Conservation (phyloP, 2,888 invertebrate species). For the Limnephilus auricula region DNA sequence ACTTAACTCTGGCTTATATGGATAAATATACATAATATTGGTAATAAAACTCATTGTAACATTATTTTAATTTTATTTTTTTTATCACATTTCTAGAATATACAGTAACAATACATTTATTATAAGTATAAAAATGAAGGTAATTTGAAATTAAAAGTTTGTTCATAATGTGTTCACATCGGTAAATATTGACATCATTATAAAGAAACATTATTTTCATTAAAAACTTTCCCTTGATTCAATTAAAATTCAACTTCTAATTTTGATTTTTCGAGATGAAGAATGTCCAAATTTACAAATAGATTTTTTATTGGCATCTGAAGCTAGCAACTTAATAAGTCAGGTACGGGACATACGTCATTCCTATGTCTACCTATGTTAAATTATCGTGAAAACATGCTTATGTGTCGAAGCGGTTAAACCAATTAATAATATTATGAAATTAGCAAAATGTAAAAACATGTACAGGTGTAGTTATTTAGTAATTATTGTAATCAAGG, state of each 20-base stretch:
- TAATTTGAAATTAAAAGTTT: conserved; percentile 39
- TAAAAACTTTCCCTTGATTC: background rate
- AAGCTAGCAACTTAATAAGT: background rate
- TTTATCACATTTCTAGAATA: conserved; percentile 60
- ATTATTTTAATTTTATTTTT: conserved; percentile 53
- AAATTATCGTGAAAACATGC: too few species aligned
- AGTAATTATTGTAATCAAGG: conserved; percentile 9
- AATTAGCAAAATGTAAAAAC: background rate
- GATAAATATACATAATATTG: background rate
- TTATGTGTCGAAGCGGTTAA: too few species aligned
- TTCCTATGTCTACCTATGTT: too few species aligned
- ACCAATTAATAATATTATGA: background rate
- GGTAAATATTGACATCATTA: background rate
- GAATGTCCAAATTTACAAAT: background rate
- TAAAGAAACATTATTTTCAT: background rate
- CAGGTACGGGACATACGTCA: too few species aligned
- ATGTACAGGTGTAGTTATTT: background rate
- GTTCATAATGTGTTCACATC: background rate
- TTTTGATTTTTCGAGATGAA: background rate
- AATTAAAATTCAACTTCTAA: background rate
- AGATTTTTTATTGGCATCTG: background rate
- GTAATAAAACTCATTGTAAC: conserved; percentile 18
- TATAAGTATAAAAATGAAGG: conserved; percentile 52
- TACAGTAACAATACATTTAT: conserved; percentile 53
- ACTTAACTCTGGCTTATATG: too few species aligned